Percentiles rank a stretch among this genome's conserved stretches.
Evolutionary conservation across 2,113 vertebrate species (phyloP).

Genomic region (Oostethus manadensis): DNA sequence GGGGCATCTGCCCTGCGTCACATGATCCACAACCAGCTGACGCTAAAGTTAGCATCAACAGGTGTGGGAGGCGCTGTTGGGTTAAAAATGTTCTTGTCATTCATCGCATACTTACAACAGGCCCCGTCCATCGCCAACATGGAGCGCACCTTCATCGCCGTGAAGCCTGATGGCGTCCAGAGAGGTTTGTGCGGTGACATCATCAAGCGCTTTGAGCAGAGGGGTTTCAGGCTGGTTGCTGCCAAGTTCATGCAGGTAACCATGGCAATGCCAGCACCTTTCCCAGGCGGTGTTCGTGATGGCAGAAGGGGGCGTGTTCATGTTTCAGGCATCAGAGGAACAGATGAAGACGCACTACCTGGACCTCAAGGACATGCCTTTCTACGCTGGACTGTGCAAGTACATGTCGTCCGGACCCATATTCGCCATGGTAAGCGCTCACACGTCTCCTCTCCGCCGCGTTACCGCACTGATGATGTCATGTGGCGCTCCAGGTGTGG

Average conservation of each 20-base stretch:
- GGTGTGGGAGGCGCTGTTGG: not conserved
- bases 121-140: constrained; percentile 23
- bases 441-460: not conserved
- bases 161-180: constrained; percentile 93
- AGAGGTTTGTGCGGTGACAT: constrained; percentile 85
- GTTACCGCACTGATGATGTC: not conserved
- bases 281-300: not conserved
- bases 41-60: not conserved
- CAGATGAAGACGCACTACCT: constrained; percentile 87
- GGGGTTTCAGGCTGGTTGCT: constrained; percentile 79
- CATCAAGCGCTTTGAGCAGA: constrained; percentile 84
- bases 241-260: constrained; percentile 78
- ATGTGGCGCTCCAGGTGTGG: constrained; percentile 79
- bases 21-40: not conserved
- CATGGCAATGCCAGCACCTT: not conserved
- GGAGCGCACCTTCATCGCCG: constrained; percentile 86
- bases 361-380: constrained; percentile 87
- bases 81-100: not conserved
- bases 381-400: constrained; percentile 82
- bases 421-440: constrained; percentile 81
- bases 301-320: too few species aligned
- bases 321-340: constrained; percentile 79
- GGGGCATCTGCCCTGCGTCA: not conserved
- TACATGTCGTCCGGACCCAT: constrained; percentile 89
- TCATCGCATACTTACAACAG: too few species aligned